These are phyloP conservation scores for Paguma larvata DNA, from an alignment of 2,797 vertebrate genomes.

Conservation along the genomic window DNA sequence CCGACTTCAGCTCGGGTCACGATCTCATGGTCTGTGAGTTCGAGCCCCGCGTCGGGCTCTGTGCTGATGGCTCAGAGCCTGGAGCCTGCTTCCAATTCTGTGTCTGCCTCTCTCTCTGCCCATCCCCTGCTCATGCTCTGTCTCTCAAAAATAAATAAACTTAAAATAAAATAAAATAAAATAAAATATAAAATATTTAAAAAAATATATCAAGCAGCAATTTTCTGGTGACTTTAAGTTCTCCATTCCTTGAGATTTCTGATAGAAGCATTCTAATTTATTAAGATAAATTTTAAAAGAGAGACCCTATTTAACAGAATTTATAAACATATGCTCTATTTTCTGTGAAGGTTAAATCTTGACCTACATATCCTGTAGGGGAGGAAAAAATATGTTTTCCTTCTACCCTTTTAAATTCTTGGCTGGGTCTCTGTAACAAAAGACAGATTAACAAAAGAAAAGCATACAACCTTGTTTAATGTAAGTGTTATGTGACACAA, in stretches of 20 bases:
- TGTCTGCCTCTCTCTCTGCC: no score
- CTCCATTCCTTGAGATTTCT: background rate
- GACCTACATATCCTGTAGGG: background rate
- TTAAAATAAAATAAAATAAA: no score
- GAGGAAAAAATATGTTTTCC: background rate
- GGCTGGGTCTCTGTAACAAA: background rate
- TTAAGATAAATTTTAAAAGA: background rate
- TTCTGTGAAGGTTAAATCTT: background rate
- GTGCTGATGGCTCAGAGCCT: no score
- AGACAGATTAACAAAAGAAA: background rate
- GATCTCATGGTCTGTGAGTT: no score
- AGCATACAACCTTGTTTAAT: background rate
- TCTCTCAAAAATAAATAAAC: no score
- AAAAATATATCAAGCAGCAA: background rate
- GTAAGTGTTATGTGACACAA: background rate
- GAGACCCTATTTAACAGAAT: background rate
- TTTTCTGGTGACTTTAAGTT: background rate
- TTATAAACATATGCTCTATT: background rate
- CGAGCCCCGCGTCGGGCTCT: no score
- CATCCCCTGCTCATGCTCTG: no score
- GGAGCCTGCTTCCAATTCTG: no score
- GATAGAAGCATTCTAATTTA: background rate
- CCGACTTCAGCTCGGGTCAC: no score
- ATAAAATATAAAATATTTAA: no score
- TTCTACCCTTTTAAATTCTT: background rate